Evolutionary conservation across 2,888 invertebrate genomes (phyloP), one percentile per base, ranked within the genome.

Genomic region (Drosophila tanythrix): DNA sequence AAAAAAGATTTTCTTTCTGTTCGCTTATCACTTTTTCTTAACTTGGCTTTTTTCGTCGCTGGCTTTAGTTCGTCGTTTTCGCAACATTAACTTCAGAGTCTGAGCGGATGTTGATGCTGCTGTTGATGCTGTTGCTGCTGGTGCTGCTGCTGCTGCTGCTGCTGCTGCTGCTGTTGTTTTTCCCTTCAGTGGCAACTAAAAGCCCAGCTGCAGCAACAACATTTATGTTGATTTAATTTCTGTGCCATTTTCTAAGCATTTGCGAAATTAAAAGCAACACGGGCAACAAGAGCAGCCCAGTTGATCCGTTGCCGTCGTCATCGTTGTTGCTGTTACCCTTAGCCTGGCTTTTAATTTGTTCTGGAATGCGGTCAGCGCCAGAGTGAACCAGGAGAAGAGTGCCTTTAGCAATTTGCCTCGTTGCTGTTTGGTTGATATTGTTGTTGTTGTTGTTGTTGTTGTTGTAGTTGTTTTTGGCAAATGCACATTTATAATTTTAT

Each of bases 401-500:
- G 62, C 48, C 52, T 38, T 11, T 25, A 59, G 61, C 50, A 53
- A 57, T 62, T 73, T 60, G 51, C 57, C 52, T 25, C 4, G 25
- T 46, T 46, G 46, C 46, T 15, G 46, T 46, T 46, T 46, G 46
- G 11, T 27, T 35, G 31, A 3, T 60, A 48, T 18, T 48, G n/a
- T 21, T 52, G 31, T 31, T 52, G n/a, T 18, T 48, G n/a, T 21
- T 52, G 31, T 31, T 52, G n/a, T 25, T 33, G 51, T n/a, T 48
- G 53, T 63, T 70, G 56, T 60, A 67, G 27, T 25, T 50, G 33
- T 27, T 38, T 38, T 48, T 59, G 48, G 58, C 36, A 61, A 70
- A 66, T 72, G 70, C 81, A 81, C 80, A 83, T 83, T 81, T 81
- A 78, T 82, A 82, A 84, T 83, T 82, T 77, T 71, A 76, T 74